Conservation (phyloP, 2,797 vertebrate species). For the Synanceia verrucosa region DNA sequence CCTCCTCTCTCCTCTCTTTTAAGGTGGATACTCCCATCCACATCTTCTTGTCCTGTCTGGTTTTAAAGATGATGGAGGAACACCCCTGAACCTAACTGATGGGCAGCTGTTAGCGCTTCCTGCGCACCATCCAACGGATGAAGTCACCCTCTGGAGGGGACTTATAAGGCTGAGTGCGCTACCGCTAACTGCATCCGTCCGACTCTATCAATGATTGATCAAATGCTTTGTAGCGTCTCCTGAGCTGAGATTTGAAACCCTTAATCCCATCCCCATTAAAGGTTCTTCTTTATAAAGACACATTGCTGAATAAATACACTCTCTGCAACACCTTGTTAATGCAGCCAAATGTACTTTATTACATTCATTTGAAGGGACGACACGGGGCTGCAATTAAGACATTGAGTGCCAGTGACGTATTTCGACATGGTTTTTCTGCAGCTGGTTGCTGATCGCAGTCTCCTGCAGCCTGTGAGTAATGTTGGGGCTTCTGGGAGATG, state of each 20-base stretch:
- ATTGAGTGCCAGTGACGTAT: too few relatives aligned
- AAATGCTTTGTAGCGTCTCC: constrained; percentile 71
- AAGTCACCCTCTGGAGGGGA: constrained; percentile 55
- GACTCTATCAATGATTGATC: constrained; percentile 76
- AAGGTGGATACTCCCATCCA: constrained; percentile 64
- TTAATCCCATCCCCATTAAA: constrained; percentile 46
- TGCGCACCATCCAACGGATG: constrained; percentile 61
- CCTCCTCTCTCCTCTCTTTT: constrained; percentile 60
- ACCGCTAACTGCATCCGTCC: constrained; percentile 69
- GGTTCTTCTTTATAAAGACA: constrained; percentile 32
- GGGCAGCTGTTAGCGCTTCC: constrained; percentile 45
- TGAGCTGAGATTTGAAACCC: constrained; percentile 56
- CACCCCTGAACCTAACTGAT: constrained; percentile 45
- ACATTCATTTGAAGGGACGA: constrained; percentile 3
- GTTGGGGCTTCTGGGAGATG: too few relatives aligned
- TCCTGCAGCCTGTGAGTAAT: too few relatives aligned
- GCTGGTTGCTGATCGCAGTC: too few relatives aligned
- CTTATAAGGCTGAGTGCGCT: constrained; percentile 57
- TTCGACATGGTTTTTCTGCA: too few relatives aligned
- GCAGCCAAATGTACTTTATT: constrained; percentile 3
- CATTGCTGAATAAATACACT: constrained; percentile 41
- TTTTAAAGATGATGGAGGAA: constrained; percentile 74
- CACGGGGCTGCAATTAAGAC: too few relatives aligned
- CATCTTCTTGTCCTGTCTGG: constrained; percentile 60
- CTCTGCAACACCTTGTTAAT: constrained; percentile 24